Percentiles rank a stretch among this genome's conserved stretches.
Conservation (phyloP, 1,140 invertebrate genomes). For the Lamellibrachia luymesi region DNA sequence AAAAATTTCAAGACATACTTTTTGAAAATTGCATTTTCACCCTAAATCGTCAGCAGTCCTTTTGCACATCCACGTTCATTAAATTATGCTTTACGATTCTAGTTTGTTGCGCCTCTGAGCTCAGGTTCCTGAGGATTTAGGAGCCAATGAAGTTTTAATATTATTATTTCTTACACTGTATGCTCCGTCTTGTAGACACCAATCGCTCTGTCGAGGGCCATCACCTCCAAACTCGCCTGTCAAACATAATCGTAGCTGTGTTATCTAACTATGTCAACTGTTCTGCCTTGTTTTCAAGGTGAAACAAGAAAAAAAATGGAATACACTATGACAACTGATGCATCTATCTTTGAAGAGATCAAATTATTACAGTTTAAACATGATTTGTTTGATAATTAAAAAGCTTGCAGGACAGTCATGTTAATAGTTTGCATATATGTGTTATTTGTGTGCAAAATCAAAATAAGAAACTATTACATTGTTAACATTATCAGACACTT, state of each 20-base stretch:
- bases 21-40: no score
- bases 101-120: no score
- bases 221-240: slow-evolving; percentile 43
- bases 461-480: no score
- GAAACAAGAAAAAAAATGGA: not conserved
- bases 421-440: not conserved
- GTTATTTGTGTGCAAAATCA: no score
- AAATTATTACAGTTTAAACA: not conserved
- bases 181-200: slow-evolving; percentile 41
- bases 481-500: no score
- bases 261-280: not conserved
- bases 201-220: slow-evolving; percentile 44
- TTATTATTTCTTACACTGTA: slow-evolving; percentile 34
- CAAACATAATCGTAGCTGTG: not conserved
- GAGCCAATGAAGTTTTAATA: no score
- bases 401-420: not conserved
- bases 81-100: no score
- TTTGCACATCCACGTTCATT: no score
- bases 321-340: not conserved
- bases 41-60: no score
- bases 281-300: not conserved
- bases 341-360: not conserved
- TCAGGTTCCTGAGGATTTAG: no score
- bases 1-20: no score
- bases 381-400: not conserved